Conservation (phyloP, 2,113 vertebrate genomes). For the Chaetops frenatus region DNA sequence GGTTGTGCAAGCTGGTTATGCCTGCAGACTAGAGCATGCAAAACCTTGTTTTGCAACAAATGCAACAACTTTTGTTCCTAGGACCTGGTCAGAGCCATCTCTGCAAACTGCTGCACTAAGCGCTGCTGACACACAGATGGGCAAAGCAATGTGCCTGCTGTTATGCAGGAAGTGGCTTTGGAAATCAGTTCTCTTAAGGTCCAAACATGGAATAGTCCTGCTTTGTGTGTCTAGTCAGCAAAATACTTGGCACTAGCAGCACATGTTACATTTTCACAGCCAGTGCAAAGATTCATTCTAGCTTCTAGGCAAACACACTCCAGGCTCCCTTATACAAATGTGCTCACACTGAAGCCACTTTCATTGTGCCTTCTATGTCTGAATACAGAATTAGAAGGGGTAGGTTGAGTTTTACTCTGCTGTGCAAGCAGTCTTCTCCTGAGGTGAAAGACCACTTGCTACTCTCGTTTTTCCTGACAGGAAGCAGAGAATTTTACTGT, state of each 20-base stretch:
- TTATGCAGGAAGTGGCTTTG: background rate
- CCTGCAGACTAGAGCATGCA: background rate
- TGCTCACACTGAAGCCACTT: background rate
- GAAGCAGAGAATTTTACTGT: background rate
- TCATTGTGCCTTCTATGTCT: background rate
- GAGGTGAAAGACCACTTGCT: background rate
- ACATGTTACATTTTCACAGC: background rate
- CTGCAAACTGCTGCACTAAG: background rate
- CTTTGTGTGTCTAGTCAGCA: background rate
- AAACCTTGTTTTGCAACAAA: background rate
- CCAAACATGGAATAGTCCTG: accelerated
- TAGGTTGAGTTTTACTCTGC: background rate
- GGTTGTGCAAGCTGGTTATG: background rate
- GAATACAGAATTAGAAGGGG: background rate
- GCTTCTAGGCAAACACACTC: background rate
- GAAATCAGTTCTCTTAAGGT: background rate
- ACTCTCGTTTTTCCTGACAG: background rate
- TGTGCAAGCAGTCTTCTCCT: background rate
- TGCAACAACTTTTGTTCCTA: background rate
- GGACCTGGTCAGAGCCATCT: background rate
- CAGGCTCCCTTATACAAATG: background rate
- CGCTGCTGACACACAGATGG: accelerated
- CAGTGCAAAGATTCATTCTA: background rate
- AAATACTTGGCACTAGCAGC: background rate
- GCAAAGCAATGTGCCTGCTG: background rate